phyloP scores from a whole-genome alignment of 2,113 vertebrate genomes.

The Pangasianodon gigas region DNA sequence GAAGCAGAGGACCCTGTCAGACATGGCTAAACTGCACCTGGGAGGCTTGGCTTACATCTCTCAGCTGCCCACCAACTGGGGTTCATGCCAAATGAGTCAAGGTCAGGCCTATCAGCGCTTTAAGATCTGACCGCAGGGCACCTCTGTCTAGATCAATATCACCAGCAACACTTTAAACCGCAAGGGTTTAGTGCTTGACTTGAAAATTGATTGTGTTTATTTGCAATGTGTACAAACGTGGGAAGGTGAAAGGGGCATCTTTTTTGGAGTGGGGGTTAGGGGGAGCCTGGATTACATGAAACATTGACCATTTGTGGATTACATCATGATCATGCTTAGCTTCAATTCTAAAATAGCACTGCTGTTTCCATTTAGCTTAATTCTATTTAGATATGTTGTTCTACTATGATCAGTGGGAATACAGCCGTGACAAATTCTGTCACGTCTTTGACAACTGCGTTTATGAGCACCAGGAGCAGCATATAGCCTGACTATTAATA shows the following conservation, averaged over 20 bases:
- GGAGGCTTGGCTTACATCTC: constrained; percentile 56
- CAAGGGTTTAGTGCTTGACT: constrained; percentile 23
- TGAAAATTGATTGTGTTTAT: constrained; percentile 56
- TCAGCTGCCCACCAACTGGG: constrained; percentile 53
- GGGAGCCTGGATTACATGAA: constrained; percentile 1
- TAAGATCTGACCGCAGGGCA: constrained; percentile 49
- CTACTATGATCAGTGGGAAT: constrained; percentile 10
- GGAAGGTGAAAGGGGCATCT: constrained; percentile 29
- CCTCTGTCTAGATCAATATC: constrained; percentile 45
- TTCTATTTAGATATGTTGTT: constrained; percentile 4
- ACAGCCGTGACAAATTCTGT: constrained; percentile 4
- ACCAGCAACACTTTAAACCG: constrained; percentile 21
- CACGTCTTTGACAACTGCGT: constrained; percentile 39
- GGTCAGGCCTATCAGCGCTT: constrained; percentile 52
- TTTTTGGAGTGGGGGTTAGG: not conserved
- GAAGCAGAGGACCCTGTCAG: constrained; percentile 7
- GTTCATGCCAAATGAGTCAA: constrained; percentile 55
- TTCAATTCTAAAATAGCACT: not conserved
- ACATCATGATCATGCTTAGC: constrained; percentile 3
- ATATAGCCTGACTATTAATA: constrained; percentile 49
- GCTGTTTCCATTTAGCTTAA: constrained; percentile 9
- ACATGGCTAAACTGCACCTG: constrained; percentile 49
- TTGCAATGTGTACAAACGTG: constrained; percentile 49
- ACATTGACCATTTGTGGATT: constrained; percentile 51
- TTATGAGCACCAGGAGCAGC: constrained; percentile 49